Conservation (phyloP, 2,113 vertebrate species). For the Gavia stellata region DNA sequence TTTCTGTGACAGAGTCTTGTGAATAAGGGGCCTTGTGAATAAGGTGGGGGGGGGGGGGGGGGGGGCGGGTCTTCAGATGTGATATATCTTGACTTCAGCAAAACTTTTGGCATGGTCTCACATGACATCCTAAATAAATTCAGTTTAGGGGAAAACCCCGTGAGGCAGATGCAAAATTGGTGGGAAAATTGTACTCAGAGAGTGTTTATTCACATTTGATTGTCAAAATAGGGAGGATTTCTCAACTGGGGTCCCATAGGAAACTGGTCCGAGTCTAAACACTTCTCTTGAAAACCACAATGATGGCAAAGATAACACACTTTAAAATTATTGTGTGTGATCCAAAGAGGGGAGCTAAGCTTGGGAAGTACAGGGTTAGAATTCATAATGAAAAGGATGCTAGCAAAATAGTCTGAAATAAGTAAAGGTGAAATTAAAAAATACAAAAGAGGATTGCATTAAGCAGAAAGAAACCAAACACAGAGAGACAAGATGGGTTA, state of each 20-base stretch:
- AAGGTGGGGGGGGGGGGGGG: too few relatives aligned
- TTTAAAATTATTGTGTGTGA: background rate
- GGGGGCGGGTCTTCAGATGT: background rate
- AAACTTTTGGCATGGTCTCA: background rate
- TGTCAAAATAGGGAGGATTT: background rate
- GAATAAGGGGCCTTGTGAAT: background rate
- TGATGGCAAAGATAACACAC: background rate
- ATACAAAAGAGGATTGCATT: background rate
- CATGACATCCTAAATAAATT: background rate
- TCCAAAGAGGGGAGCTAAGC: background rate
- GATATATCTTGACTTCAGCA: background rate
- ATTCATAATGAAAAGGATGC: background rate
- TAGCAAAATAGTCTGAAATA: background rate
- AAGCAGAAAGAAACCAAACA: background rate
- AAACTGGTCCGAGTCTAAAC: background rate
- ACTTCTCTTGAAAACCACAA: background rate
- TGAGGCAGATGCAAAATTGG: background rate
- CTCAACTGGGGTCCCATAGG: background rate
- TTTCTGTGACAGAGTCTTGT: background rate
- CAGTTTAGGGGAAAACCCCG: background rate
- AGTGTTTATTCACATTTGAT: background rate
- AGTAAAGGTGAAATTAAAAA: background rate
- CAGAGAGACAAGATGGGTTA: rapidly evolving
- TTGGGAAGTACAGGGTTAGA: background rate
- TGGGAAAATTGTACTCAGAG: background rate